These are phyloP conservation scores for Trachurus trachurus DNA, from an alignment of 2,797 vertebrate species.

Conservation along the genomic window DNA sequence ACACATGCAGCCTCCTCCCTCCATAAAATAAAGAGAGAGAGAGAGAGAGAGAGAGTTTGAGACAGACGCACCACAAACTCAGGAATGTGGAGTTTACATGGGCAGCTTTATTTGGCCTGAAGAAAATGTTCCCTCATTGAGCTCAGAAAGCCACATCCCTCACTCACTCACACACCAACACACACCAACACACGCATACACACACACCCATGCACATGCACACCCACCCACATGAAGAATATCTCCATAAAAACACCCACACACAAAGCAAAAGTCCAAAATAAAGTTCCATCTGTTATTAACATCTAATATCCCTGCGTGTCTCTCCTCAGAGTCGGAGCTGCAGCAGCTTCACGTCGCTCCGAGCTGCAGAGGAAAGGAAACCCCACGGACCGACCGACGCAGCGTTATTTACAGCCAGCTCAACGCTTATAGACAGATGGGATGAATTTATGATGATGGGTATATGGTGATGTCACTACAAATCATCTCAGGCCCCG, in stretches of 20 bases:
- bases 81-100: slow-evolving; percentile 81
- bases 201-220: slow-evolving; percentile 21
- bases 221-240: slow-evolving; percentile 33
- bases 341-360: not conserved
- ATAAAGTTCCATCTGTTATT: slow-evolving; percentile 50
- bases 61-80: slow-evolving; percentile 71
- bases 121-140: slow-evolving; percentile 71
- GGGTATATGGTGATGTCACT: not conserved
- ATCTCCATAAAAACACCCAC: slow-evolving; percentile 29
- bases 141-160: slow-evolving; percentile 76
- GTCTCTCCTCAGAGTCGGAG: not conserved
- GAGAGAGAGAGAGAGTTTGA: slow-evolving; percentile 41
- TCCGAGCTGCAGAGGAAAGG: not conserved
- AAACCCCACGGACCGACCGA: not conserved
- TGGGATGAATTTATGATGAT: not conserved
- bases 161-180: slow-evolving; percentile 32
- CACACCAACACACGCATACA: slow-evolving; percentile 10
- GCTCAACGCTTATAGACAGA: not conserved
- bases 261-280: slow-evolving; percentile 20
- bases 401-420: not conserved
- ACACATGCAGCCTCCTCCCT: slow-evolving; percentile 37
- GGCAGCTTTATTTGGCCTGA: slow-evolving; percentile 78
- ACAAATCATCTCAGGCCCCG: not conserved
- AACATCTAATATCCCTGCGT: slow-evolving; percentile 30
- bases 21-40: slow-evolving; percentile 30